Base-by-base conservation (phyloP, 2,113 vertebrate species). In the Gavialis gangeticus region DNA sequence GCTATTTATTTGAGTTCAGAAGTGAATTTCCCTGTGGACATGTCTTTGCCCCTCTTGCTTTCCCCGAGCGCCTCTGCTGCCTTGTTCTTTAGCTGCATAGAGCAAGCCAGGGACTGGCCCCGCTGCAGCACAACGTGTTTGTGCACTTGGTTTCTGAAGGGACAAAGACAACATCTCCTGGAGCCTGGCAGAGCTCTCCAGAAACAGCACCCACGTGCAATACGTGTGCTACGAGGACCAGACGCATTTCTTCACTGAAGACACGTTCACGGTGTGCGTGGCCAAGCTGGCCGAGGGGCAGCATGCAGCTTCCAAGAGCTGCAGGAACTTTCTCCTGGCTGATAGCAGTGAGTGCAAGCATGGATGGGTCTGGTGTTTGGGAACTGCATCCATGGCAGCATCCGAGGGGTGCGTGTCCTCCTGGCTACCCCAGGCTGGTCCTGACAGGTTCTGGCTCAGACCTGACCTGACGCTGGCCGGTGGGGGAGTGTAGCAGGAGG, bases 201-300 rank as follows among this genome's bases (percentile, higher is more conserved):
- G 85, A 62, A 98, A 96, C 1, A 56, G 37, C 62, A 98, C 95
- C 1, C 97, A 97, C 1, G 62, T 55, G 0, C 16, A 67, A 24
- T 98, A 98, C 75, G 17, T 2, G 0, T 98, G 98, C 75, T 97
- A 67, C 54, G 96, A 98, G 86, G 93, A 97, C 14, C 96, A 98
- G 96, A 91, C 64, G 19, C 34, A 1, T 2, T 81, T 98, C 46
- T 59, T 92, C 84, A 90, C 91, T 2, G 97, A 97, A 7, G 55
- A 89, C 34, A 60, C 62, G n/a, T 97, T 98, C 84, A 91, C 62
- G 1, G 96, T 98, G 93, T 90, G 91, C 82, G 60, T 94, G 82
- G 97, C 91, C 10, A 85, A 95, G 54, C 1, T 3, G 2, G 34
- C 46, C 88, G 3, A 82, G 22, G 62, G 87, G 54, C 64, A 59